Conservation (phyloP, 2,113 vertebrate species). For the Axis porcinus region DNA sequence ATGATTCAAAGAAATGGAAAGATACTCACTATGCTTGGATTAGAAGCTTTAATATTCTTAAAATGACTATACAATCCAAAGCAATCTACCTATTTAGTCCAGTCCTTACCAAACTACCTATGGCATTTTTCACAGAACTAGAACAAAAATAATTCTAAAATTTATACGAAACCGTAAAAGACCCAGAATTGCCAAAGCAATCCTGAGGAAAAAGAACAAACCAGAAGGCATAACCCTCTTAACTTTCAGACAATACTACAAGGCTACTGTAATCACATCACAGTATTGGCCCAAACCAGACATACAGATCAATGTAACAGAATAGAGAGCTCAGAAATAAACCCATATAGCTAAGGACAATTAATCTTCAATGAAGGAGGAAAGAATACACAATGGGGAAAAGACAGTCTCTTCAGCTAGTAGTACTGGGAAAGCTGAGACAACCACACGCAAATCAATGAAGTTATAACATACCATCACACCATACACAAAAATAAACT, state of each 20-base stretch:
- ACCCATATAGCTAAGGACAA: not conserved
- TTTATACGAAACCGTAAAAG: not conserved
- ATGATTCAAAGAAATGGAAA: not conserved
- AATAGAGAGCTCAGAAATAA: not conserved
- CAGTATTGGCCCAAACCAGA: not conserved
- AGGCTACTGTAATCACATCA: not conserved
- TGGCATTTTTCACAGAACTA: not conserved
- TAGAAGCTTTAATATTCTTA: not conserved
- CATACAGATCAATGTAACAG: not conserved
- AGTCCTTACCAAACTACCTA: not conserved
- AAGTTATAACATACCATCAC: not conserved
- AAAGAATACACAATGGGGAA: not conserved
- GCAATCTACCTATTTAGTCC: not conserved
- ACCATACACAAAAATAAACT: not conserved
- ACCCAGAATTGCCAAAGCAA: not conserved
- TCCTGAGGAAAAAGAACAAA: not conserved
- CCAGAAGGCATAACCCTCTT: not conserved
- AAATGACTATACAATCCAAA: not conserved
- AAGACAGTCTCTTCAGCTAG: not conserved
- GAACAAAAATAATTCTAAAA: not conserved
- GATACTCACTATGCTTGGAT: not conserved
- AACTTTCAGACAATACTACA: not conserved
- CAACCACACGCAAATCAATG: not conserved
- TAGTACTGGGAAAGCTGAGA: not conserved
- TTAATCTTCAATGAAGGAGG: not conserved